phyloP scores from a whole-genome alignment of 2,888 invertebrate species.

The Spisula subtruncata region DNA sequence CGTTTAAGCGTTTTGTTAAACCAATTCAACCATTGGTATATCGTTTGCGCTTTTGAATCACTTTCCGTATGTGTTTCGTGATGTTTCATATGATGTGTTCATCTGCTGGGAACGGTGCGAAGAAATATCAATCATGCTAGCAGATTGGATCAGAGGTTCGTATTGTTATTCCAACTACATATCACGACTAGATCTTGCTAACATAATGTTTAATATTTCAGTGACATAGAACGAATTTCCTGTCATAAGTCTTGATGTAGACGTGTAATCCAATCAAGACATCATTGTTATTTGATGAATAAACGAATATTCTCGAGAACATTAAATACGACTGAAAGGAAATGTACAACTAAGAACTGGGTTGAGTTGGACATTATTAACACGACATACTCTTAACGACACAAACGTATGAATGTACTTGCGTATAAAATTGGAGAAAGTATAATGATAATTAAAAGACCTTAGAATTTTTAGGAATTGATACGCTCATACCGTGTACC shows the following conservation, averaged over 20 bases:
- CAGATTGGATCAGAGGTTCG: neutral
- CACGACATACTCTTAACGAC: no score
- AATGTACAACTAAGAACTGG: no score
- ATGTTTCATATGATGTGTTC: neutral
- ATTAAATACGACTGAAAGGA: no score
- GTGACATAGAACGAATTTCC: no score
- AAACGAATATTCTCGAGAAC: neutral
- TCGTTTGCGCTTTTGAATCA: slow-evolving; percentile 14
- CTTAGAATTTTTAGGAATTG: no score
- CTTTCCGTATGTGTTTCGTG: neutral
- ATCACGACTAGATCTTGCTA: no score
- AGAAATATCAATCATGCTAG: neutral
- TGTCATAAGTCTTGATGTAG: no score
- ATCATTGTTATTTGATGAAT: neutral
- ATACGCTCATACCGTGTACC: no score
- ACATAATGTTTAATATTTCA: neutral
- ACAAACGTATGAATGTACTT: no score
- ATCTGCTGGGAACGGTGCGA: neutral
- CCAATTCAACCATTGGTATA: neutral
- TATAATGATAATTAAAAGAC: no score
- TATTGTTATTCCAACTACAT: neutral
- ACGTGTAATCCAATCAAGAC: neutral
- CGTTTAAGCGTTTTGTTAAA: slow-evolving; percentile 25
- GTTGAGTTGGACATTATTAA: no score
- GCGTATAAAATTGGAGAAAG: no score